These are phyloP conservation scores for Bothrops jararaca DNA, from an alignment of 2,113 vertebrate genomes.

Conservation along the genomic window DNA sequence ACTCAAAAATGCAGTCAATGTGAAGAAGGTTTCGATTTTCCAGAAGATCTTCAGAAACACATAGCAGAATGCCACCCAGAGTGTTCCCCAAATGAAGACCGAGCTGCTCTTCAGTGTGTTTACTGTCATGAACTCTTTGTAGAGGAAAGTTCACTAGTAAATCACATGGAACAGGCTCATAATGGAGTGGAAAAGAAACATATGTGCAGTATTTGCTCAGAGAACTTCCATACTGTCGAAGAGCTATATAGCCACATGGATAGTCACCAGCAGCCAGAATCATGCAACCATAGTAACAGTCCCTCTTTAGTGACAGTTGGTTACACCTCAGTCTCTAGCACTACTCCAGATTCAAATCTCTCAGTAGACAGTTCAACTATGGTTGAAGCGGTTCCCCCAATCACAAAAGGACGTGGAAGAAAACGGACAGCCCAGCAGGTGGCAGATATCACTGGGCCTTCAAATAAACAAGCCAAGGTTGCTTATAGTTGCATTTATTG, in stretches of 20 bases:
- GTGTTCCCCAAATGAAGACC: slow-evolving; percentile 90
- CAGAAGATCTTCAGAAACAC: slow-evolving; percentile 95
- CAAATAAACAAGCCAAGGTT: slow-evolving; percentile 89
- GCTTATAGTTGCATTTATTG: slow-evolving; percentile 96
- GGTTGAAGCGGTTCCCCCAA: slow-evolving; percentile 85
- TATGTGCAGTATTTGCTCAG: slow-evolving; percentile 88
- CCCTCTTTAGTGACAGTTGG: slow-evolving; percentile 92
- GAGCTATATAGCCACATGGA: slow-evolving; percentile 97
- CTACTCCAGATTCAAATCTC: slow-evolving; percentile 96
- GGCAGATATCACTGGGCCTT: slow-evolving; percentile 81
- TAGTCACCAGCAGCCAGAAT: slow-evolving; percentile 92
- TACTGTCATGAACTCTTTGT: slow-evolving; percentile 96
- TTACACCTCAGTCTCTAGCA: slow-evolving; percentile 97
- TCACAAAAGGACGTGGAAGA: slow-evolving; percentile 89
- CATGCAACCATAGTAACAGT: slow-evolving; percentile 96
- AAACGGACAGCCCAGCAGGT: slow-evolving; percentile 88
- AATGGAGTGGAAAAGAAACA: slow-evolving; percentile 86
- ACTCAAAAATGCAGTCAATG: slow-evolving; percentile 97
- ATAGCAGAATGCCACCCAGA: slow-evolving; percentile 96
- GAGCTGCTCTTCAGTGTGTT: slow-evolving; percentile 89
- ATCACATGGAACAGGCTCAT: slow-evolving; percentile 92
- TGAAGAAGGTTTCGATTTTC: slow-evolving; percentile 96
- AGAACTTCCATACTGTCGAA: slow-evolving; percentile 90
- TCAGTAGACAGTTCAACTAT: slow-evolving; percentile 95
- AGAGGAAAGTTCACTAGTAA: slow-evolving; percentile 88